Percentiles rank a stretch among this genome's conserved stretches.
Evolutionary conservation across 2,797 vertebrate species (phyloP).

Genomic region (Muraenolepis orangiensis): DNA sequence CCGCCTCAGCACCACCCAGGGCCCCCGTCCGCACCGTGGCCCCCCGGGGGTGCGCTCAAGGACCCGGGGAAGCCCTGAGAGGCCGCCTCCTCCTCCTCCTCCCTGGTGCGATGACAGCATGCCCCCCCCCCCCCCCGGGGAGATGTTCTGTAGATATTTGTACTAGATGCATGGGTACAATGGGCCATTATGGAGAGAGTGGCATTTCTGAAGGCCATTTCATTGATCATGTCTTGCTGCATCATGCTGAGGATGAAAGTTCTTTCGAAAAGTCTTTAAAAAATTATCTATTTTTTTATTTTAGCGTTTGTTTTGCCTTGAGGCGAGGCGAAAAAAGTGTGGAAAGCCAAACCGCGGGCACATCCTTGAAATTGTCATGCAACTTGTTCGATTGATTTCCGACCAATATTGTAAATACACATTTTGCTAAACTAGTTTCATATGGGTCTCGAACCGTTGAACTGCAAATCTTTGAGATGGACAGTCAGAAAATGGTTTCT

Average conservation of each 20-base stretch:
- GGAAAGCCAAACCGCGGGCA: too few species aligned
- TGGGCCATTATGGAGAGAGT: background rate
- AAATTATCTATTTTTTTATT: background rate
- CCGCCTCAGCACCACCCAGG: conserved; percentile 30
- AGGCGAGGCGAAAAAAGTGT: too few species aligned
- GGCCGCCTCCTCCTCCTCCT: too few species aligned
- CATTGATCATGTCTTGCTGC: background rate
- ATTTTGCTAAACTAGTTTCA: background rate
- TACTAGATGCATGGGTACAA: background rate
- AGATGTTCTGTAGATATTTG: background rate
- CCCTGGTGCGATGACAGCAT: background rate
- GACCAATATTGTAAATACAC: background rate
- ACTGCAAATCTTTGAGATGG: too few species aligned
- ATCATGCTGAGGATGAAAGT: background rate
- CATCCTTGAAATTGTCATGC: background rate
- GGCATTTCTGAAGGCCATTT: background rate
- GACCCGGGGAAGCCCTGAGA: conserved; percentile 58
- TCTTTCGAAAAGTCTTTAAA: too few species aligned
- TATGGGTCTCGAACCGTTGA: too few species aligned
- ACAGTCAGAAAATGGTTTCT: background rate
- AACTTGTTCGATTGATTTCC: background rate
- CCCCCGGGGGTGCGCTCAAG: conserved; percentile 48
- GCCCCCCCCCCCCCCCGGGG: too few species aligned
- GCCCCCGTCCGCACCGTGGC: conserved; percentile 42
- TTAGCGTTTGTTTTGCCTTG: background rate